Base-by-base conservation (phyloP, 1,140 invertebrate genomes). In the Globodera rostochiensis region DNA sequence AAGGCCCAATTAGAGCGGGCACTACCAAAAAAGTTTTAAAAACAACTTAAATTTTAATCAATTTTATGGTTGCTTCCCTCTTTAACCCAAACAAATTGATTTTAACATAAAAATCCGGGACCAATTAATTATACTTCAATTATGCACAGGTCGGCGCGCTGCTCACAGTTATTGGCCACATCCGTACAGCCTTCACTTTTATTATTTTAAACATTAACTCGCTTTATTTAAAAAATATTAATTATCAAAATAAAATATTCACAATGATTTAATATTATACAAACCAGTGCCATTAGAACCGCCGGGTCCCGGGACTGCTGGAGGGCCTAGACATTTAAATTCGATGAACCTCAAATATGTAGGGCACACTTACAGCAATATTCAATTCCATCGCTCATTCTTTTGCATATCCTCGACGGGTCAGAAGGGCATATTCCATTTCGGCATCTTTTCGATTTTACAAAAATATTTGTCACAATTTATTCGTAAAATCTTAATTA, bases 321-420 rank as follows among this genome's bases (percentile, higher is more conserved):
- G 73, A 6, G 25, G 25, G 45, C 73, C 73, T 45, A 5, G 1
- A 11, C 0, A 15, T 13, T 13, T 60, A 6, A 19, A 19, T 6
- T 19, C 19, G 50, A 53, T 9, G 50, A 5, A 1, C 50, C 50
- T 4, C 11, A 53, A 53, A 73, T 47, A n/a, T 73, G 36, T 36
- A 36, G 36, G 36, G 3, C 25, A n/a, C 4, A 19, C n/a, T 21
- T 73, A 74, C 73, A 74, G 25, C 73, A 74, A 74, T 74, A 74
- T 21, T 74, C 73, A 11, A 45, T 60, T 4, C 73, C 73, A 15
- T 64, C 57, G 19, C 57, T 64, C 57, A 64, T 64, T 64, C 15
- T 64, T 64, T 19, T 13, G 57, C 57, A 64, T 19, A 19, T n/a
- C n/a, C 19, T 11, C 15, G 57, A 64, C 4, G 57, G 5, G 19